phyloP scores from a whole-genome alignment of 1,140 invertebrate genomes.

The Cephus cinctus region DNA sequence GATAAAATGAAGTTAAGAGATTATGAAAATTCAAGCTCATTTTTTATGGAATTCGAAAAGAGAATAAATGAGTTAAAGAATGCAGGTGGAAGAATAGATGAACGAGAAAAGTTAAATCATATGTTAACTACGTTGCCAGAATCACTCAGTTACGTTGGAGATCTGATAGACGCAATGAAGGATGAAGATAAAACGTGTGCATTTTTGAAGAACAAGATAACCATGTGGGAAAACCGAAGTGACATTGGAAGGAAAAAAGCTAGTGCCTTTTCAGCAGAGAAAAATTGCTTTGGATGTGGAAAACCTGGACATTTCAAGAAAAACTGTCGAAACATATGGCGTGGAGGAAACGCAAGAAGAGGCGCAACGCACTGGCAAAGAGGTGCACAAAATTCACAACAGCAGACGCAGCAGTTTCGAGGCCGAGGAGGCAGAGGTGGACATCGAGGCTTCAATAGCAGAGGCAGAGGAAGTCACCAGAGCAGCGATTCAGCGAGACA shows the following conservation, averaged over 20 bases:
- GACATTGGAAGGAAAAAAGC: neutral
- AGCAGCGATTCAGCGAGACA: no score
- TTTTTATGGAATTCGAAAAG: slow-evolving; percentile 30
- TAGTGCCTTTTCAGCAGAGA: neutral
- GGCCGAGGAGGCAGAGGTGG: no score
- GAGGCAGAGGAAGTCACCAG: no score
- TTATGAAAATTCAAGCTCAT: slow-evolving; percentile 12
- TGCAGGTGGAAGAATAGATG: no score
- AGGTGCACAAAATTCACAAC: no score
- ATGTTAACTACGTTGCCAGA: slow-evolving; percentile 29
- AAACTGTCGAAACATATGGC: neutral
- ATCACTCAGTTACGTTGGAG: slow-evolving; percentile 29
- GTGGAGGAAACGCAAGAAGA: neutral
- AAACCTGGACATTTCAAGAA: neutral
- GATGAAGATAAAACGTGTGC: neutral
- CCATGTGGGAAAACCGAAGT: neutral
- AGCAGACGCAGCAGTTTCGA: no score
- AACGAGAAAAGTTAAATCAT: slow-evolving; percentile 36
- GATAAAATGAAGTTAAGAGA: slow-evolving; percentile 22
- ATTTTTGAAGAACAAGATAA: neutral
- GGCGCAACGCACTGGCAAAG: neutral
- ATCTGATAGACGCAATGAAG: slow-evolving; percentile 17
- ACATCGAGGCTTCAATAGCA: no score
- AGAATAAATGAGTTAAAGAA: slow-evolving; percentile 23
- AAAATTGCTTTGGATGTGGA: slow-evolving; percentile 1